phyloP scores from a whole-genome alignment of 2,888 invertebrate species.

The Antheraea assamensis region DNA sequence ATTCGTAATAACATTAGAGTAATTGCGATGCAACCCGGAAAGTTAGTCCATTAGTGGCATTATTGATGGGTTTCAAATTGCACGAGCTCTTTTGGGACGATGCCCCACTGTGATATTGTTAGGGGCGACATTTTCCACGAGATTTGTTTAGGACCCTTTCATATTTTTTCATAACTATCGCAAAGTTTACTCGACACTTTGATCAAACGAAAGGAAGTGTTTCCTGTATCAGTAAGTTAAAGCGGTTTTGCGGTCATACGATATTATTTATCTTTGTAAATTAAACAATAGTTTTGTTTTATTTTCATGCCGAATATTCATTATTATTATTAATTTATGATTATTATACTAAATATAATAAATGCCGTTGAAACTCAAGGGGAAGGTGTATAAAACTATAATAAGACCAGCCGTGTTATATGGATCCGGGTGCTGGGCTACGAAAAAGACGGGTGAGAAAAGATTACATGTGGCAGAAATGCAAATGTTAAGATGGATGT shows the following conservation, averaged over 20 bases:
- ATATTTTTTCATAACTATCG: constrained; percentile 15
- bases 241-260: background rate
- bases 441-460: too few relatives aligned
- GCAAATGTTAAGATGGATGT: too few relatives aligned
- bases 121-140: constrained; percentile 23
- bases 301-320: background rate
- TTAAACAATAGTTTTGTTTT: background rate
- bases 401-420: too few relatives aligned
- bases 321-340: too few relatives aligned
- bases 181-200: background rate
- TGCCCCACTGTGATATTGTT: constrained; percentile 44
- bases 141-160: constrained; percentile 18
- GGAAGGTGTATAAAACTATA: too few relatives aligned
- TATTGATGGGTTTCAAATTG: constrained; percentile 80
- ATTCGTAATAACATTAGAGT: constrained; percentile 72
- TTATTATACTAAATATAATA: too few relatives aligned
- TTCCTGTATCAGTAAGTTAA: background rate
- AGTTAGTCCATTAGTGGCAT: constrained; percentile 69
- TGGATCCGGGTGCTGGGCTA: too few relatives aligned
- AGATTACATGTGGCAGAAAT: too few relatives aligned
- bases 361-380: too few relatives aligned
- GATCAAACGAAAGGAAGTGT: constrained; percentile 7
- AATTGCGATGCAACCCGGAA: constrained; percentile 74
- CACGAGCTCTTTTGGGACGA: constrained; percentile 62
- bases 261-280: background rate